Conservation (phyloP, 2,113 vertebrate species). For the Trinectes maculatus region DNA sequence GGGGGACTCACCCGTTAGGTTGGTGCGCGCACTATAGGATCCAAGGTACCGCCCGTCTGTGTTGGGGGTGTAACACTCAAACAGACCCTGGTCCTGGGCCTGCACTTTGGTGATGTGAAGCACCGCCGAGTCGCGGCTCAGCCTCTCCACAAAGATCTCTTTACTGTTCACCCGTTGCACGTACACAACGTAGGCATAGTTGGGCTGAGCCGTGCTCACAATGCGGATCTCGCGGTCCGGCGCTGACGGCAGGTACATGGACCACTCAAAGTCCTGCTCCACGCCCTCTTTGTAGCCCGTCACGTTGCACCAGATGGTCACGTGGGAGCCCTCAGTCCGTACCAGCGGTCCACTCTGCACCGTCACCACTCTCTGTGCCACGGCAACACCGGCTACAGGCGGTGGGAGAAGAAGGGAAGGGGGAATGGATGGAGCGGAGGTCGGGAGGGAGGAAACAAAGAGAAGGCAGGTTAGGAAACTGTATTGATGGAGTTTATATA, state of each 20-base stretch:
- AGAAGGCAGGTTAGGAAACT: constrained; percentile 65
- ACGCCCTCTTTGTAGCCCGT: constrained; percentile 85
- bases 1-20: constrained; percentile 88
- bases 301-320: constrained; percentile 96
- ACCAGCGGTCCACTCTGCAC: constrained; percentile 90
- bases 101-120: constrained; percentile 91
- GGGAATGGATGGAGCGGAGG: background rate
- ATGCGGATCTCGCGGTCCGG: constrained; percentile 92
- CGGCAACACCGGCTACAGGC: constrained; percentile 66
- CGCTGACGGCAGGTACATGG: constrained; percentile 87
- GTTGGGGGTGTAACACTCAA: constrained; percentile 87
- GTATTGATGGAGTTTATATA: constrained; percentile 31
- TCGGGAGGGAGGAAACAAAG: constrained; percentile 18
- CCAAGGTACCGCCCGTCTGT: constrained; percentile 83
- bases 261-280: constrained; percentile 94
- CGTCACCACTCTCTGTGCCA: constrained; percentile 87
- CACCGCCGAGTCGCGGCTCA: constrained; percentile 83
- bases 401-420: constrained; percentile 5
- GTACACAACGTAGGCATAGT: constrained; percentile 92
- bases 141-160: constrained; percentile 91
- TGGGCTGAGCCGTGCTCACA: constrained; percentile 89
- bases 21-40: constrained; percentile 87
- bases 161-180: constrained; percentile 85
- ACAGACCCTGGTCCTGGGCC: constrained; percentile 85
- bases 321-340: constrained; percentile 90